Evolutionary conservation across 2,888 invertebrate species (phyloP).

Genomic region (Trichopoda pennipes): DNA sequence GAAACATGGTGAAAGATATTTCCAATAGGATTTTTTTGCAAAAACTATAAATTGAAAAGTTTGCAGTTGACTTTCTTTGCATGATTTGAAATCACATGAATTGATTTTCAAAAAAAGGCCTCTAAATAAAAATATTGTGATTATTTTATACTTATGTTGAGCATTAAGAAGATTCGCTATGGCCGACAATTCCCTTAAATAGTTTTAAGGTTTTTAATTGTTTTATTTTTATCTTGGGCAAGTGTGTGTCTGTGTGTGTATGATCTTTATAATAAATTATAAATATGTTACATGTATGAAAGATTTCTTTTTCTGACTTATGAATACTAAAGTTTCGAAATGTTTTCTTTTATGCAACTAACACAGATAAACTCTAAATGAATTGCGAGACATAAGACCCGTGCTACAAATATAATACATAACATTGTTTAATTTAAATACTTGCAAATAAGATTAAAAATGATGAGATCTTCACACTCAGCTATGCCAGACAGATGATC

Average conservation of each 20-base stretch:
- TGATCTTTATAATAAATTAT: constrained; percentile 41
- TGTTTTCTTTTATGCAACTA: constrained; percentile 35
- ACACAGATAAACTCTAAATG: constrained; percentile 59
- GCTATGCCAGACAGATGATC: background rate
- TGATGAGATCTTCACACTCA: background rate
- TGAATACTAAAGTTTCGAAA: constrained; percentile 1
- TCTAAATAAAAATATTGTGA: no score
- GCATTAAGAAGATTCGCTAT: background rate
- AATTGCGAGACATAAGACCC: constrained; percentile 68
- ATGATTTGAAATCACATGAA: no score
- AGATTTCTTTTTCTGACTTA: background rate
- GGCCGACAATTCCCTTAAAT: background rate
- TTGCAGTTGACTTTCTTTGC: no score
- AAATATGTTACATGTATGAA: constrained; percentile 13
- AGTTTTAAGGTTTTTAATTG: background rate
- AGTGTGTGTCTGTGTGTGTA: constrained; percentile 15
- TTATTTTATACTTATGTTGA: background rate
- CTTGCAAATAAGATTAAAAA: background rate
- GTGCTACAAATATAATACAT: constrained; percentile 50
- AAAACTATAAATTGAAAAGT: no score
- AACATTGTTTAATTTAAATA: constrained; percentile 38
- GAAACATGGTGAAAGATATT: no score
- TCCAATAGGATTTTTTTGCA: no score
- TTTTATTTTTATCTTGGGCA: background rate
- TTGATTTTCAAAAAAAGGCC: no score